A percentile compares a stretch with the other conserved stretches of the same genome.
Conservation (phyloP, 2,797 vertebrate species). For the Poecile montanus region DNA sequence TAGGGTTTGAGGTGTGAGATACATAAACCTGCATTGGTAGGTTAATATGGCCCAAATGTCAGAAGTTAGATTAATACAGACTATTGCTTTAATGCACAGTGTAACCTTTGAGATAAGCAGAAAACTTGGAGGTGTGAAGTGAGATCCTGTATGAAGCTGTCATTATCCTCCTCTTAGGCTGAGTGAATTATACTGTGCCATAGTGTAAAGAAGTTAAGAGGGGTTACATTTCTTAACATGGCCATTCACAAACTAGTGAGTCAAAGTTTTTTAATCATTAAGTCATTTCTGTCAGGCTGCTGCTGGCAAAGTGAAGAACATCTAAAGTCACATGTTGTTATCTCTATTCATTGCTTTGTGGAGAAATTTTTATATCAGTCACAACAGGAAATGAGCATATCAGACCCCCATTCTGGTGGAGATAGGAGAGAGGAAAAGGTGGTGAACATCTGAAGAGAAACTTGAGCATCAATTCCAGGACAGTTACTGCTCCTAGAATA, state of each 20-base stretch:
- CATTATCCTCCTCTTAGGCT: conserved; percentile 65
- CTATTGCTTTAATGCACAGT: conserved; percentile 71
- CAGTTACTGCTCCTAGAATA: background rate
- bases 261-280: conserved; percentile 25
- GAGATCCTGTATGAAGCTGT: conserved; percentile 73
- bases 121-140: conserved; percentile 75
- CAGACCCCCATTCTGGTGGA: background rate
- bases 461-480: background rate
- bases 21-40: conserved; percentile 76
- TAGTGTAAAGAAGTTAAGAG: conserved; percentile 76
- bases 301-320: conserved; percentile 11
- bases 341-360: background rate
- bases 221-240: conserved; percentile 66
- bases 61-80: conserved; percentile 72
- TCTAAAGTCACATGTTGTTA: background rate
- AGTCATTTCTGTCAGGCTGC: background rate
- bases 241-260: conserved; percentile 50
- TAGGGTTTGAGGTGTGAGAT: conserved; percentile 78
- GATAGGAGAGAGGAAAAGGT: background rate
- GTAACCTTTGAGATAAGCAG: conserved; percentile 76
- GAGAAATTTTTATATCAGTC: background rate
- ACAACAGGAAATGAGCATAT: background rate
- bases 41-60: conserved; percentile 66
- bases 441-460: background rate
- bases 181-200: conserved; percentile 59